These are phyloP conservation scores for Diaperis boleti DNA, from an alignment of 2,888 invertebrate genomes.

Conservation along the genomic window DNA sequence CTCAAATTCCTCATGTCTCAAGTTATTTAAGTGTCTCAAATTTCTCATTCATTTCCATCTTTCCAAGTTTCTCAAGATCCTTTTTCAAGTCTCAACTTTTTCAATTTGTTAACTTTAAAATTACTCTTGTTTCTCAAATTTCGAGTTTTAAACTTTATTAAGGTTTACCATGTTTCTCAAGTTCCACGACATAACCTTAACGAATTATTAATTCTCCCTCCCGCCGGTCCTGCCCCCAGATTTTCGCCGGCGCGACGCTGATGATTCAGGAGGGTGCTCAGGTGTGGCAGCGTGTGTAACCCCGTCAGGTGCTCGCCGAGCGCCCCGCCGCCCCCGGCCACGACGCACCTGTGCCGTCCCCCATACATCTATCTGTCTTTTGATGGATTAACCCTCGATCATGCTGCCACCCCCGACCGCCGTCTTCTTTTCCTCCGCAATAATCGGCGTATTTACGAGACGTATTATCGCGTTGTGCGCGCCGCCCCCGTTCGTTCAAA, in stretches of 20 bases:
- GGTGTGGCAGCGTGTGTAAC: conserved; percentile 42
- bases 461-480: conserved; percentile 2
- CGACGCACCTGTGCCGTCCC: conserved; percentile 43
- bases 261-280: conserved; percentile 40
- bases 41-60: no score
- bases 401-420: neutral
- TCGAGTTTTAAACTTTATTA: no score
- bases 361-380: conserved; percentile 48
- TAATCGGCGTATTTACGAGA: neutral
- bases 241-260: conserved; percentile 21
- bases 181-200: no score
- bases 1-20: no score
- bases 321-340: conserved; percentile 38
- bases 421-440: neutral
- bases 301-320: conserved; percentile 41
- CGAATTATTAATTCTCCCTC: no score
- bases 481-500: conserved; percentile 24
- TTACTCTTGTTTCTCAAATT: no score
- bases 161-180: no score
- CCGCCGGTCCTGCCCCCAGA: no score
- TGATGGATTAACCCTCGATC: conserved; percentile 46
- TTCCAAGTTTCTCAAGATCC: no score
- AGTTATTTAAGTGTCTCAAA: no score
- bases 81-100: no score
- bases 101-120: no score